A percentile compares a stretch with the other conserved stretches of the same genome.
Evolutionary conservation across 2,113 vertebrate genomes (phyloP).

Genomic region (Piliocolobus tephrosceles): DNA sequence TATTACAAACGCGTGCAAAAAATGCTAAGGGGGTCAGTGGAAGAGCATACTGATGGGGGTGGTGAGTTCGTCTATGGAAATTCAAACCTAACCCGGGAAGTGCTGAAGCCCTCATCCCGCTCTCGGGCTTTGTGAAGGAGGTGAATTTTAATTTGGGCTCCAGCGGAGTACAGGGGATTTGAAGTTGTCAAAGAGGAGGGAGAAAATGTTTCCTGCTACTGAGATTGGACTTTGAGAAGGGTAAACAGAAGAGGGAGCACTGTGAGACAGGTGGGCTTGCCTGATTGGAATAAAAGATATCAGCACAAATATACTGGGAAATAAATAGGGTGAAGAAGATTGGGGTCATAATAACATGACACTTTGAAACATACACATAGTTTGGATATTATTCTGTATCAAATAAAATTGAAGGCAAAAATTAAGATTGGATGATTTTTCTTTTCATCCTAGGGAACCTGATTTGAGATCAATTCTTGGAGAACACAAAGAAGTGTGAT

Average conservation of each 20-base stretch:
- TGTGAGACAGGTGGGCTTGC: background rate
- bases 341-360: background rate
- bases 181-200: constrained; percentile 30
- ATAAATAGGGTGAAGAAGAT: constrained; percentile 6
- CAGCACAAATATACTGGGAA: background rate
- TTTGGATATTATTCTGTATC: constrained; percentile 52
- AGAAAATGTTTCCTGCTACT: background rate
- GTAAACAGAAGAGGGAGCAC: background rate
- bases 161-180: background rate
- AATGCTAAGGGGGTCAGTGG: background rate
- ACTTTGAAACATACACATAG: constrained; percentile 14
- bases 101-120: background rate
- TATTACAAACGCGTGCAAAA: background rate
- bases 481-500: constrained; percentile 71
- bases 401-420: constrained; percentile 58
- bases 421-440: constrained; percentile 74
- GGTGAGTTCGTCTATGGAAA: background rate
- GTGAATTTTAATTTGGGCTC: constrained; percentile 36
- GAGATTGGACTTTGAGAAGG: constrained; percentile 5
- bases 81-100: constrained; percentile 1
- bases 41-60: background rate
- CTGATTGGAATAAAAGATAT: background rate
- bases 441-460: constrained; percentile 72
- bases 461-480: constrained; percentile 71
- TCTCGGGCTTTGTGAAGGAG: constrained; percentile 37